phyloP scores from a whole-genome alignment of 2,113 vertebrate genomes.

The Trichechus manatus region DNA sequence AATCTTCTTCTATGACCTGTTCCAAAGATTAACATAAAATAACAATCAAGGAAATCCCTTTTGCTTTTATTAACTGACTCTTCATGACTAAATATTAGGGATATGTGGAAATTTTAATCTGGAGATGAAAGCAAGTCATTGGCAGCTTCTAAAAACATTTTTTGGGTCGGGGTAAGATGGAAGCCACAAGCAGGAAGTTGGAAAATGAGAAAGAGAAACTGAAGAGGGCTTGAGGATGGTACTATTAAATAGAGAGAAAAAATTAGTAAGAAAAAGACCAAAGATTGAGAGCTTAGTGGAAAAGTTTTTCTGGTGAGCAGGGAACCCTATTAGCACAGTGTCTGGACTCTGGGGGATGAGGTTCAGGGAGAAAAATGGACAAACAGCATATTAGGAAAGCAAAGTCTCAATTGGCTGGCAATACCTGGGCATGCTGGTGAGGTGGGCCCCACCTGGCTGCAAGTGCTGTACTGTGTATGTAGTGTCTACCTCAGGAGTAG shows the following conservation, averaged over 20 bases:
- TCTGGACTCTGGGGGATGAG: not conserved
- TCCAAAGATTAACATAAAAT: not conserved
- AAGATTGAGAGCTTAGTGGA: not conserved
- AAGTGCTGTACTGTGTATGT: not conserved
- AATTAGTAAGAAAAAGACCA: not conserved
- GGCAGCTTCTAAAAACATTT: not conserved
- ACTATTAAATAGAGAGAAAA: not conserved
- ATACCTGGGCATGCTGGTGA: not conserved
- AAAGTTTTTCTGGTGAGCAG: not conserved
- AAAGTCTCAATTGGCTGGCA: not conserved
- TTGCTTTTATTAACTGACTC: conserved; percentile 4
- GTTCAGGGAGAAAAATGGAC: not conserved
- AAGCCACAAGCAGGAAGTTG: not conserved
- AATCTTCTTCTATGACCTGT: not conserved
- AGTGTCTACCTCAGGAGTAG: not conserved
- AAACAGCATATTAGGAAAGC: not conserved
- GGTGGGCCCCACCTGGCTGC: not conserved
- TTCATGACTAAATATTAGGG: not conserved
- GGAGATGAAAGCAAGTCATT: not conserved
- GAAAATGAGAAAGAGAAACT: conserved; percentile 40
- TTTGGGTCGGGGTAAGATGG: not conserved
- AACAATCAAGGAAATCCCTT: not conserved
- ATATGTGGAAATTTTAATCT: not conserved
- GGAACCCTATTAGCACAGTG: not conserved
- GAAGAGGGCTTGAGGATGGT: not conserved